Percentiles rank a stretch among this genome's conserved stretches.
Evolutionary conservation across 2,797 vertebrate species (phyloP).

Genomic region (Halcyon leucocephala): DNA sequence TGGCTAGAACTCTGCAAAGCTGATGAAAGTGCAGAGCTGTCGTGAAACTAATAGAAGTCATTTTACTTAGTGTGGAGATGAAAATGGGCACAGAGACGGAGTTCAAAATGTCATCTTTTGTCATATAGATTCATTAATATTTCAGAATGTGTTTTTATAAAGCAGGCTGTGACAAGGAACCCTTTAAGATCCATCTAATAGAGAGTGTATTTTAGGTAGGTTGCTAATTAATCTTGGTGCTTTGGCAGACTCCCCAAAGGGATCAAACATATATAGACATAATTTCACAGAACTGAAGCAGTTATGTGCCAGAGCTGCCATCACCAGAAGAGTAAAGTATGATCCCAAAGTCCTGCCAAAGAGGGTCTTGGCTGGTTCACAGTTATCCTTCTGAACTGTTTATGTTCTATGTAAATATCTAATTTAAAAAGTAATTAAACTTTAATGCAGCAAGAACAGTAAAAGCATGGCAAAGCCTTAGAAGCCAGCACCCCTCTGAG

Average conservation of each 20-base stretch:
- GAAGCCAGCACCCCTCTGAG: not conserved
- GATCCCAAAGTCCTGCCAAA: not conserved
- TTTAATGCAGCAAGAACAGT: slow-evolving; percentile 10
- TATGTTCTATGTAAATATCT: slow-evolving; percentile 11
- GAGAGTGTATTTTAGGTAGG: slow-evolving; percentile 47
- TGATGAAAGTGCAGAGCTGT: slow-evolving; percentile 28
- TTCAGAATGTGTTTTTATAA: slow-evolving; percentile 54
- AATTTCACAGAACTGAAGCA: slow-evolving; percentile 22
- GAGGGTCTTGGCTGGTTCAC: slow-evolving; percentile 20
- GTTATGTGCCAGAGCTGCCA: slow-evolving; percentile 35
- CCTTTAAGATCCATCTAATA: slow-evolving; percentile 27
- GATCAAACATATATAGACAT: slow-evolving; percentile 18
- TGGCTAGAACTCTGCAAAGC: slow-evolving; percentile 21
- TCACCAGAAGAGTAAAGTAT: slow-evolving; percentile 22
- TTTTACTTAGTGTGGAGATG: slow-evolving; percentile 28
- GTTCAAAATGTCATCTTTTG: slow-evolving; percentile 56
- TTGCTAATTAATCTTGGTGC: slow-evolving; percentile 60
- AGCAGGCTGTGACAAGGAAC: slow-evolving; percentile 10
- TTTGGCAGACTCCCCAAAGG: slow-evolving; percentile 43
- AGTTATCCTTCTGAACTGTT: not conserved
- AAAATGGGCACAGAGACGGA: slow-evolving; percentile 29
- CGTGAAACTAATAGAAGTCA: slow-evolving; percentile 13
- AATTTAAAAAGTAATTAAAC: slow-evolving; percentile 54
- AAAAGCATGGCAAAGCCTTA: not conserved
- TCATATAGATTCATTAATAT: slow-evolving; percentile 25